Evolutionary conservation across 2,113 vertebrate genomes (phyloP).

Genomic region (Numida meleagris): DNA sequence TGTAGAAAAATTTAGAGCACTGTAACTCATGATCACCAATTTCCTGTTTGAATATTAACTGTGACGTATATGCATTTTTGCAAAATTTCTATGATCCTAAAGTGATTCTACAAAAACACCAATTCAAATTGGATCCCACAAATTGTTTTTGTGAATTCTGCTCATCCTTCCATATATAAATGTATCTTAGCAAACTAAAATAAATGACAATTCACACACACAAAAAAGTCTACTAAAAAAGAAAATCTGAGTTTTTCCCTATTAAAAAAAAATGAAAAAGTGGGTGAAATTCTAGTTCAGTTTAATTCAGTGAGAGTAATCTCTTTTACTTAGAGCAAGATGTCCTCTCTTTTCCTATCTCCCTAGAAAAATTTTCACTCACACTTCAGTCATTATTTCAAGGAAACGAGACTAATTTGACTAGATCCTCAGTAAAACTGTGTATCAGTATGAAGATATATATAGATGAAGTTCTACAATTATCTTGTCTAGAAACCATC

Average conservation of each 20-base stretch:
- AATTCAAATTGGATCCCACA: not conserved
- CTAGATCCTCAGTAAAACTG: not conserved
- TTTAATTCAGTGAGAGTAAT: not conserved
- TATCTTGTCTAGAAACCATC: not conserved
- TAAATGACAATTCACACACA: not conserved
- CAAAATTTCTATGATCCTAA: not conserved
- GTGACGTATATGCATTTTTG: not conserved
- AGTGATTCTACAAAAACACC: not conserved
- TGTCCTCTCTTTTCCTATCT: rapidly evolving
- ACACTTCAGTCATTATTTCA: not conserved
- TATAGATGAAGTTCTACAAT: not conserved
- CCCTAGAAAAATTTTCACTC: not conserved
- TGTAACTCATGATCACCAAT: constrained; percentile 59
- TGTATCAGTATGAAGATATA: not conserved
- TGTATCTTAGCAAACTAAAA: not conserved
- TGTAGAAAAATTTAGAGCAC: constrained; percentile 68
- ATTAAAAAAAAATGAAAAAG: not conserved
- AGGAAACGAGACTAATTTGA: not conserved
- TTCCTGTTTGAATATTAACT: not conserved
- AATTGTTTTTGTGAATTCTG: not conserved
- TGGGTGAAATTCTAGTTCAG: not conserved
- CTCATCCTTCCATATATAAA: not conserved
- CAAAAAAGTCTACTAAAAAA: not conserved
- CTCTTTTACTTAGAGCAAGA: not conserved
- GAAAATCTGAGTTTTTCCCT: not conserved